Percentiles rank a stretch among this genome's conserved stretches.
phyloP scores from a whole-genome alignment of 2,888 invertebrate genomes.

The Lithophane socia region DNA sequence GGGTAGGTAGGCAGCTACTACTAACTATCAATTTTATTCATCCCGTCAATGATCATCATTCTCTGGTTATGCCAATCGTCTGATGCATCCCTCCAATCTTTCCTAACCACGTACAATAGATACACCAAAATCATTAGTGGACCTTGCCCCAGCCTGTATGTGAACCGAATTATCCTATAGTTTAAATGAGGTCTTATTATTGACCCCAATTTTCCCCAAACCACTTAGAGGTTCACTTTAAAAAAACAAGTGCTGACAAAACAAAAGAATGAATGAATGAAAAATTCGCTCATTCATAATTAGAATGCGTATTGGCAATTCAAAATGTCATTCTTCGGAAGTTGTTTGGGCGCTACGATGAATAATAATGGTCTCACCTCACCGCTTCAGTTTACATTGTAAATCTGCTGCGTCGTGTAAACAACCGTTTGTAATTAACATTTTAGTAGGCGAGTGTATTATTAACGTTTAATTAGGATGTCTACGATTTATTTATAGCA shows the following conservation, averaged over 20 bases:
- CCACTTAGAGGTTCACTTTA: background rate
- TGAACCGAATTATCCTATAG: background rate
- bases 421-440: constrained; percentile 72
- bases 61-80: background rate
- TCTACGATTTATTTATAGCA: constrained; percentile 54
- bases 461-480: constrained; percentile 65
- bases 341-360: constrained; percentile 63
- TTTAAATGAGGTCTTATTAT: background rate
- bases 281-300: constrained; percentile 7
- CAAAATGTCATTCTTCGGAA: constrained; percentile 59
- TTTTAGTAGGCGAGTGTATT: constrained; percentile 69
- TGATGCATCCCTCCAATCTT: background rate
- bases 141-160: background rate
- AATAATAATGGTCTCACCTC: constrained; percentile 72
- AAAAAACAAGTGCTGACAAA: background rate
- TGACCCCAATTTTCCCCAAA: background rate
- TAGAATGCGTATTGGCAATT: constrained; percentile 54
- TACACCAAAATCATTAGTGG: background rate
- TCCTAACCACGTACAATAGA: background rate
- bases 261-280: constrained; percentile 8
- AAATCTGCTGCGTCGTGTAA: constrained; percentile 72
- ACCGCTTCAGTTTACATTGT: constrained; percentile 70
- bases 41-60: background rate
- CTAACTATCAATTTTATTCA: background rate
- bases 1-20: background rate